Base-by-base conservation (phyloP, 2,888 invertebrate genomes). In the Athripsodes cinereus region DNA sequence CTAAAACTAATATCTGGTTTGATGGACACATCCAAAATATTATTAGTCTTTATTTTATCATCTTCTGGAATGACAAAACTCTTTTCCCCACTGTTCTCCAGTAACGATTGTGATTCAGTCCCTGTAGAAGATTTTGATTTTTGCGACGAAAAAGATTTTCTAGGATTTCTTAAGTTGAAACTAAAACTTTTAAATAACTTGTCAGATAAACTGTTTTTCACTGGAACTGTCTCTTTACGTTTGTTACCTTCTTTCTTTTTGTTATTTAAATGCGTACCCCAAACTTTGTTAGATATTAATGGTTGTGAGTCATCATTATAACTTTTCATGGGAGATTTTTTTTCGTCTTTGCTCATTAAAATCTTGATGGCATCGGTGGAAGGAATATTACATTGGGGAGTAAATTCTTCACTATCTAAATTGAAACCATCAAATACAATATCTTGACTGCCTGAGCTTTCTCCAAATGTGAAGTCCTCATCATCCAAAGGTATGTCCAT, bases 91-190 rank as follows among this genome's bases (percentile, higher is more conserved):
- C 18, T 18, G 2, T 22, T 18, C 2, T 13, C 11, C n/a, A 22
- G 3, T 2, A 8, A 6, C 2, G 47, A 2, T 11, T 11, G 10
- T 8, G 44, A 22, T 20, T 13, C 44, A 20, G 18, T 8, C 21
- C 47, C 31, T 49, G 50, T 66, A 55, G 65, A 66, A 51, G 73
- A 66, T n/a, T 49, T 57, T 22, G 26, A 35, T 22, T 46, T 49
- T 26, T 31, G 61, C 1, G 63, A 62, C 20, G 81, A 78, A 3
- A 82, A 65, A 0, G 83, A 81, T 70, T 91, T 92, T 66, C 90
- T 80, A 1, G 91, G 90, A 74, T 91, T 90, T 66, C 90, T 78
- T 67, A 88, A 82, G 3, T 82, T 80, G 70, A 90, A 87, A 65
- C 80, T 85, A 20, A 82, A 77, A 50, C 82, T 81, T 57, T 82